Percentiles rank a stretch among this genome's conserved stretches.
These are phyloP conservation scores for Protophormia terraenovae DNA, from an alignment of 2,888 invertebrate genomes.

Conservation along the genomic window DNA sequence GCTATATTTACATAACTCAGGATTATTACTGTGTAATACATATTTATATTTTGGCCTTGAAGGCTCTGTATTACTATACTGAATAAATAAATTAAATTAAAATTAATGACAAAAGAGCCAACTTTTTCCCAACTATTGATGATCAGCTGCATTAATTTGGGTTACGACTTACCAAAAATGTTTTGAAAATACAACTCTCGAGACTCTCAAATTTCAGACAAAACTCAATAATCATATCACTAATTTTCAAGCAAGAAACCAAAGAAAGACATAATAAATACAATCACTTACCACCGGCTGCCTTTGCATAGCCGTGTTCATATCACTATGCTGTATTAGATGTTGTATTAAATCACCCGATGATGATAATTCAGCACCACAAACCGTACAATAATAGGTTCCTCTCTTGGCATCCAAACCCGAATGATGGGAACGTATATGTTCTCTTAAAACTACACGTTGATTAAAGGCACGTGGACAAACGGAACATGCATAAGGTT, in stretches of 20 bases:
- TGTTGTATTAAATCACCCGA: conserved; percentile 91
- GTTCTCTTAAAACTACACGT: conserved; percentile 91
- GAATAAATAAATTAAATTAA: no score
- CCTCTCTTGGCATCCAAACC: conserved; percentile 88
- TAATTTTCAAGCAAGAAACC: conserved; percentile 50
- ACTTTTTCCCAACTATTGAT: no score
- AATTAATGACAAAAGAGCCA: no score
- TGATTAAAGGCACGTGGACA: conserved; percentile 94
- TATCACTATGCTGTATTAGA: conserved; percentile 92
- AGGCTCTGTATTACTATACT: no score
- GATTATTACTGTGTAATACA: no score
- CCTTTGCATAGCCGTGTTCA: conserved; percentile 90
- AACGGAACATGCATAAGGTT: conserved; percentile 93
- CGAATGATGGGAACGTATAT: conserved; percentile 92
- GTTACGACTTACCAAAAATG: no score
- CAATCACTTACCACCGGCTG: conserved; percentile 85
- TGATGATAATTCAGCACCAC: conserved; percentile 86
- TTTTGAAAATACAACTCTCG: no score
- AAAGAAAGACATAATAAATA: background rate
- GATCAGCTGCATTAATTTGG: no score
- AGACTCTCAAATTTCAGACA: no score
- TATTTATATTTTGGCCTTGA: no score
- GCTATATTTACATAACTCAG: no score
- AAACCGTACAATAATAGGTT: conserved; percentile 89
- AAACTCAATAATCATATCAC: no score